Percentiles rank a stretch among this genome's conserved stretches.
phyloP scores from a whole-genome alignment of 2,888 invertebrate genomes.

The Coronaproctus castanopsis region DNA sequence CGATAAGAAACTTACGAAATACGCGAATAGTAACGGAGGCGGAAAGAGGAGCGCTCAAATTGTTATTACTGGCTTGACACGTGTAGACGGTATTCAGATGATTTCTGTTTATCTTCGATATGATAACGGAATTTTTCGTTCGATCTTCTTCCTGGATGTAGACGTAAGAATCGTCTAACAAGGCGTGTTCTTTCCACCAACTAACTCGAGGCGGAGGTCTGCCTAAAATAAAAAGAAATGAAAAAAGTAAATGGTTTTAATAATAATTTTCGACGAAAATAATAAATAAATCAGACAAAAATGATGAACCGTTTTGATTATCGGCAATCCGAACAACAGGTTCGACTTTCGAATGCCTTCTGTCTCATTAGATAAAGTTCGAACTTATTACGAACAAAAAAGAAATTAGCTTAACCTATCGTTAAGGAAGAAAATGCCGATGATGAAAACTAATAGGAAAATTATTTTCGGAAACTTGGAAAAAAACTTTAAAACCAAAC shows the following conservation, averaged over 20 bases:
- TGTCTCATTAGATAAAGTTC: no score
- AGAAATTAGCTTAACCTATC: no score
- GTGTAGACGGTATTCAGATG: conserved; percentile 46
- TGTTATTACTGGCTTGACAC: conserved; percentile 51
- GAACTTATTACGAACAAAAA: no score
- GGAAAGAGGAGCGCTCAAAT: conserved; percentile 41
- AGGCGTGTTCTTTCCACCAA: conserved; percentile 55
- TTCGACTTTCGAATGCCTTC: no score
- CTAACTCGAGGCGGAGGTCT: conserved; percentile 50
- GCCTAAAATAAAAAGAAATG: conserved; percentile 30
- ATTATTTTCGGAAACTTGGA: no score
- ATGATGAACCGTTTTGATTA: no score
- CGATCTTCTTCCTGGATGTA: conserved; percentile 31
- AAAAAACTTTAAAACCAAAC: no score
- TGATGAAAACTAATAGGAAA: no score
- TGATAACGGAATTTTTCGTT: conserved; percentile 11
- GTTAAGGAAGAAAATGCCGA: no score
- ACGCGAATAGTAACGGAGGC: conserved; percentile 46
- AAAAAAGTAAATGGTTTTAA: background rate
- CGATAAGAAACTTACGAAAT: conserved; percentile 34
- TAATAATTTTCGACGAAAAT: background rate
- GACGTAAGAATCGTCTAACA: conserved; percentile 48
- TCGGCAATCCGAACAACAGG: no score
- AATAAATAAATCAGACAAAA: no score
- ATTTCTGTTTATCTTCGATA: conserved; percentile 31